phyloP scores from a whole-genome alignment of 1,140 invertebrate species.

The Lasioglossum baleicum region DNA sequence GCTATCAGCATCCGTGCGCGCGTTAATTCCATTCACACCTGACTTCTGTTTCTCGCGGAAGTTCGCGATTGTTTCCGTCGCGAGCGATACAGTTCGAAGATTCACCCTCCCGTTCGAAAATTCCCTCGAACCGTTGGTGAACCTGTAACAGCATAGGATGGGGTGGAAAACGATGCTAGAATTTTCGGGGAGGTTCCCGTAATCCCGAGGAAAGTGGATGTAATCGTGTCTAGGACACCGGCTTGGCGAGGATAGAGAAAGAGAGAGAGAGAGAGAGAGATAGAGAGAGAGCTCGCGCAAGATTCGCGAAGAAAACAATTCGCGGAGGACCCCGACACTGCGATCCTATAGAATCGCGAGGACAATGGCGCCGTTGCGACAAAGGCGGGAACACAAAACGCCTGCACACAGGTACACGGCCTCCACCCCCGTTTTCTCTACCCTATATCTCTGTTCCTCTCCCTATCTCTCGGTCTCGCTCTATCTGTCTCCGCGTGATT shows the following conservation, averaged over 20 bases:
- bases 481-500: constrained; percentile 58
- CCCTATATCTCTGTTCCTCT: constrained; percentile 11
- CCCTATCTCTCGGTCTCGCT: not conserved
- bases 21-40: not conserved
- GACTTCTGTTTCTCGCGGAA: not conserved
- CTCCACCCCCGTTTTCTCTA: constrained; percentile 16
- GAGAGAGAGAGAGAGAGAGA: not conserved
- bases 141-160: too few relatives aligned
- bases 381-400: constrained; percentile 27
- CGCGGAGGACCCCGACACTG: constrained; percentile 29
- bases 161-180: too few relatives aligned
- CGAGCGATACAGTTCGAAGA: not conserved
- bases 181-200: constrained; percentile 3
- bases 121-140: not conserved
- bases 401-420: constrained; percentile 27
- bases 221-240: constrained; percentile 6
- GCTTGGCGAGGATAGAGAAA: too few relatives aligned
- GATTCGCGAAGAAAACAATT: constrained; percentile 40
- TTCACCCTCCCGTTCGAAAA: not conserved
- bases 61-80: constrained; percentile 10
- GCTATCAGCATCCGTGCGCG: not conserved
- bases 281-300: constrained; percentile 5
- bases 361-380: constrained; percentile 45
- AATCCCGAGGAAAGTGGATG: constrained; percentile 4
- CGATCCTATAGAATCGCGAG: constrained; percentile 53